Conservation (phyloP, 2,113 vertebrate genomes). For the rabbit (Oryctolagus cuniculus) region DNA sequence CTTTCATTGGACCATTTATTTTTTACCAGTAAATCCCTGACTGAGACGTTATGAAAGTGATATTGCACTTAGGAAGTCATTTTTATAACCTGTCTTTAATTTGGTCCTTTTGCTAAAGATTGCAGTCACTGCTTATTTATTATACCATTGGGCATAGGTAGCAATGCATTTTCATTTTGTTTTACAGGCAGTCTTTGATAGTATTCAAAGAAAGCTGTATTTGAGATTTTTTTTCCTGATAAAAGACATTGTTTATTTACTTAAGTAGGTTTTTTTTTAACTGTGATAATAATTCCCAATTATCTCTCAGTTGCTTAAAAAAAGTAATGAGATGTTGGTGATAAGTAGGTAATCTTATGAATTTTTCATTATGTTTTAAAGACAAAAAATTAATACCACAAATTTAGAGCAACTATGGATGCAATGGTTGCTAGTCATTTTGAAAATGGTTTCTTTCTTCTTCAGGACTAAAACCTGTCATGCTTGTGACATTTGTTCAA, state of each 20-base stretch:
- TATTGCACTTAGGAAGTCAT: constrained; percentile 89
- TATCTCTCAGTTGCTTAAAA: constrained; percentile 69
- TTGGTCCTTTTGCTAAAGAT: constrained; percentile 92
- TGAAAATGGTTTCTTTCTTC: constrained; percentile 64
- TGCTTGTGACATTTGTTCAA: background rate
- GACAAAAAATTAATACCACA: background rate
- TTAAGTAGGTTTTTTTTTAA: constrained; percentile 50
- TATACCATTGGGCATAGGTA: constrained; percentile 96
- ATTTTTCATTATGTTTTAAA: constrained; percentile 63
- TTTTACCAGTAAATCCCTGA: constrained; percentile 88
- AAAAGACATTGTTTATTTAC: constrained; percentile 49
- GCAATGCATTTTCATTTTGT: constrained; percentile 42
- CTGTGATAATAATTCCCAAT: constrained; percentile 21
- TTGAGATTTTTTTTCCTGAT: constrained; percentile 46
- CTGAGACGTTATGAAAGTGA: constrained; percentile 88
- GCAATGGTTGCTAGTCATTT: constrained; percentile 62
- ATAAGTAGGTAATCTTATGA: constrained; percentile 59
- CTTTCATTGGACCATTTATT: constrained; percentile 82
- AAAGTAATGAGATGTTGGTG: constrained; percentile 21
- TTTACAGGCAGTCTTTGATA: constrained; percentile 54
- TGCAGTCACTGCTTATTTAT: constrained; percentile 91
- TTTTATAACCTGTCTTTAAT: constrained; percentile 90
- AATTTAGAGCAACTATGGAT: background rate
- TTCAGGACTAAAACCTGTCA: constrained; percentile 1
- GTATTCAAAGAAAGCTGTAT: constrained; percentile 42